phyloP scores from a whole-genome alignment of 92 coral and sea anemone species.

The Blastomussa wellsi region DNA sequence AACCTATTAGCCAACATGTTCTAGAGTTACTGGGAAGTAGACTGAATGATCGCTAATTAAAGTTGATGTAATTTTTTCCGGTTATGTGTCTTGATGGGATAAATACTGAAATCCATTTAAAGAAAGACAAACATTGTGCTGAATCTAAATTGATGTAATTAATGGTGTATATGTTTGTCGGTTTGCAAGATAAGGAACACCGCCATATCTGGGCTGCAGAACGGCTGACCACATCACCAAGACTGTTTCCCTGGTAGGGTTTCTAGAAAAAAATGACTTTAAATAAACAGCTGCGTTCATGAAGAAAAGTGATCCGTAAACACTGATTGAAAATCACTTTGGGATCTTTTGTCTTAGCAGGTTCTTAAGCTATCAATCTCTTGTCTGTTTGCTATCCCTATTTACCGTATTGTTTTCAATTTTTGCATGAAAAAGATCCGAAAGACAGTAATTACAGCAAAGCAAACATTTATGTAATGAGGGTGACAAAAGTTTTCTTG shows the following conservation, averaged over 20 bases:
- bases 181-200: not conserved
- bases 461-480: constrained; percentile 13
- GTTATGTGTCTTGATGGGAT: constrained; percentile 25
- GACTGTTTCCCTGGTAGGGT: constrained; percentile 15
- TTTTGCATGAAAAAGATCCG: constrained; percentile 13
- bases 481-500: not conserved
- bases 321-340: constrained; percentile 26
- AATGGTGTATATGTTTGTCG: not conserved
- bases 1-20: constrained; percentile 2
- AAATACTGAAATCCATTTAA: constrained; percentile 14
- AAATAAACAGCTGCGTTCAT: constrained; percentile 16
- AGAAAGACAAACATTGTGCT: constrained; percentile 23
- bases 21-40: constrained; percentile 7
- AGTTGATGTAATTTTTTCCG: constrained; percentile 29
- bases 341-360: constrained; percentile 12
- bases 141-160: not conserved
- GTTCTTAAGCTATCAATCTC: constrained; percentile 16
- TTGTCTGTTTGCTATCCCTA: constrained; percentile 15
- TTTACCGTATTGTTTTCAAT: constrained; percentile 20
- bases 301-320: constrained; percentile 23
- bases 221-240: not conserved
- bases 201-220: not conserved
- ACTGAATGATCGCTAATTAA: constrained; percentile 15
- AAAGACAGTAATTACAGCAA: constrained; percentile 18
- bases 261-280: not conserved